Percentiles rank a stretch among this genome's conserved stretches.
These are phyloP conservation scores for Manacus vitellinus DNA, from an alignment of 2,113 vertebrate species.

Conservation along the genomic window DNA sequence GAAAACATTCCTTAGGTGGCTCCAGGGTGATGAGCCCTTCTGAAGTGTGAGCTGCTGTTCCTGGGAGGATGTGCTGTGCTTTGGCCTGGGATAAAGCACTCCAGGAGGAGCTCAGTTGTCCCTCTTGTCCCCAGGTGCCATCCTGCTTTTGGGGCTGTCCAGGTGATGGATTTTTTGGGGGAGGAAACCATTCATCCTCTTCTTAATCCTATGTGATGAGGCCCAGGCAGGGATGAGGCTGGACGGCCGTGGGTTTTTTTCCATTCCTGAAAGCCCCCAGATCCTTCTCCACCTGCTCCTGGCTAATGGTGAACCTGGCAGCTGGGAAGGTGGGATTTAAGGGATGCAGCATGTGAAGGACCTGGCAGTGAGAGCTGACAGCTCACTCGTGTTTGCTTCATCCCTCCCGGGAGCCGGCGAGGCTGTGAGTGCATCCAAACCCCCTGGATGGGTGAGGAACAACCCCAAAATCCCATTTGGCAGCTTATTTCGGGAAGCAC, in stretches of 20 bases:
- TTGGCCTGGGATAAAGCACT: not conserved
- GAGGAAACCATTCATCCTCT: not conserved
- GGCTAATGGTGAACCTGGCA: fast-evolving
- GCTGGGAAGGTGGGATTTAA: not conserved
- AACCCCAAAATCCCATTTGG: not conserved
- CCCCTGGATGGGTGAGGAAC: not conserved
- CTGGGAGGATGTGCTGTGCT: not conserved
- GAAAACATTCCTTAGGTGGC: not conserved
- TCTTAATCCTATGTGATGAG: not conserved
- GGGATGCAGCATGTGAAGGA: not conserved
- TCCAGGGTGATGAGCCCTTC: not conserved
- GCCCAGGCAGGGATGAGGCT: not conserved
- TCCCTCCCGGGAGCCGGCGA: not conserved
- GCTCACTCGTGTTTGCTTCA: not conserved
- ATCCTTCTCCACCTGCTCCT: not conserved
- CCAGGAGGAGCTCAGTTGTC: not conserved
- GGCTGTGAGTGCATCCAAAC: not conserved
- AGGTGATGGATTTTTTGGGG: not conserved
- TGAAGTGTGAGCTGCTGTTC: not conserved
- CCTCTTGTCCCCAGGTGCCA: not conserved
- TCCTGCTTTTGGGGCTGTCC: not conserved
- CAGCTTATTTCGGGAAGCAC: not conserved
- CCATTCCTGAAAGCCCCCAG: not conserved
- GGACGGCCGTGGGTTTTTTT: not conserved
- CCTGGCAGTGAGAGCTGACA: not conserved